Conservation (phyloP, 2,113 vertebrate genomes). For the Istiophorus platypterus region DNA sequence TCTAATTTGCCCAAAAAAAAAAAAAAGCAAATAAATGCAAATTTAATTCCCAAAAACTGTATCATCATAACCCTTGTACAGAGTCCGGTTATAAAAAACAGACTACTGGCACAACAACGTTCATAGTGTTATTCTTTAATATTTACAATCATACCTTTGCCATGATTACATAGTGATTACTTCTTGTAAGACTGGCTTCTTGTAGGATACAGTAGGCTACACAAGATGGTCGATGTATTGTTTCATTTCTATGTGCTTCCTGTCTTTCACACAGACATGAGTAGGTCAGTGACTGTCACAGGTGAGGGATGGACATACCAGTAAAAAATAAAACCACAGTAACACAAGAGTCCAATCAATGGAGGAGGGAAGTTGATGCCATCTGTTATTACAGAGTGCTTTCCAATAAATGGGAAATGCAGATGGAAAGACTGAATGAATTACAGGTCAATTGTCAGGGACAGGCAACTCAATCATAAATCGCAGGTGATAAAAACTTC, state of each 20-base stretch:
- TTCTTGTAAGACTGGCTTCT: constrained; percentile 43
- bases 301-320: not conserved
- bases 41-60: not conserved
- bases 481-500: not conserved
- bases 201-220: constrained; percentile 32
- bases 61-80: not conserved
- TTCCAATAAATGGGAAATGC: not conserved
- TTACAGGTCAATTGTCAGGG: not conserved
- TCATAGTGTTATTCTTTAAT: constrained; percentile 64
- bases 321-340: not conserved
- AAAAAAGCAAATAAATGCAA: not conserved
- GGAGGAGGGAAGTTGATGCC: not conserved
- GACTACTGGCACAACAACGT: constrained; percentile 15
- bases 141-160: constrained; percentile 70
- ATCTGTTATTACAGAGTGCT: constrained; percentile 2
- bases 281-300: constrained; percentile 21
- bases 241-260: constrained; percentile 53
- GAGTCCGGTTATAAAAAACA: constrained; percentile 9
- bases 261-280: constrained; percentile 31
- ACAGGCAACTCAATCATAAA: constrained; percentile 18
- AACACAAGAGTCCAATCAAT: not conserved
- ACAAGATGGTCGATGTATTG: constrained; percentile 29
- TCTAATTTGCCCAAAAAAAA: not conserved
- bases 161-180: constrained; percentile 51
- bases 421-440: not conserved